Conservation (phyloP, 2,888 invertebrate genomes). For the Cephus nigrinus region DNA sequence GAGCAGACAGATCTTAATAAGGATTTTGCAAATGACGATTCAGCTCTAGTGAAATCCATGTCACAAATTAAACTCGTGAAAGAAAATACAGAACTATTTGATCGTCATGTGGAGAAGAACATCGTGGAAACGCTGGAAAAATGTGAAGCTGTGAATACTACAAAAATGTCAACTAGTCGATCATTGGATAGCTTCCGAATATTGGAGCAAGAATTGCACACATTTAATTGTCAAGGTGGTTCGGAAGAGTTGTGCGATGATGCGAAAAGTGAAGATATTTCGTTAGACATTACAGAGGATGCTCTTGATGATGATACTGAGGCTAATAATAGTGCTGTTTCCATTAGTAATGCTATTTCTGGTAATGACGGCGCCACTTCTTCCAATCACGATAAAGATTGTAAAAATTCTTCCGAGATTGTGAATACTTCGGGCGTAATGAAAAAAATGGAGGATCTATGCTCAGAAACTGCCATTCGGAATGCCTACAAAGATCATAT, state of each 20-base stretch:
- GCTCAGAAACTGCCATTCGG: conserved; percentile 29
- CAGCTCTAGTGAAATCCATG: conserved; percentile 7
- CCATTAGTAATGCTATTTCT: not conserved
- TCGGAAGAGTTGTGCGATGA: conserved; percentile 63
- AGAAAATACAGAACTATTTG: conserved; percentile 55
- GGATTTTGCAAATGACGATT: not conserved
- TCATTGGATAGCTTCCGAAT: conserved; percentile 59
- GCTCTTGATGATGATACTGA: conserved; percentile 29
- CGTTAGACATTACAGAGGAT: conserved; percentile 44
- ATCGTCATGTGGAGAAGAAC: conserved; percentile 59
- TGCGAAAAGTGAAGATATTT: conserved; percentile 47
- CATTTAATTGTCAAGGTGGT: conserved; percentile 66
- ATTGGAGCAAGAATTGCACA: conserved; percentile 59
- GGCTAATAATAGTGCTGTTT: not conserved
- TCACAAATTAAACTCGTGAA: conserved; percentile 28
- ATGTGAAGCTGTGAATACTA: conserved; percentile 48
- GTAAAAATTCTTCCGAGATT: conserved; percentile 15
- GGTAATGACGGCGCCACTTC: not conserved
- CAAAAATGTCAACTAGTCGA: conserved; percentile 60
- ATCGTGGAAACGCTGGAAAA: conserved; percentile 58
- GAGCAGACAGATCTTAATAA: conserved; percentile 1
- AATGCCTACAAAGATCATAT: not conserved
- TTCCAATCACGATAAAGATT: conserved; percentile 26
- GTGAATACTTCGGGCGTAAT: not conserved
- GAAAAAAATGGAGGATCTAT: conserved; percentile 14